Base-by-base conservation (phyloP, 2,113 vertebrate species). In the Kryptolebias marmoratus region DNA sequence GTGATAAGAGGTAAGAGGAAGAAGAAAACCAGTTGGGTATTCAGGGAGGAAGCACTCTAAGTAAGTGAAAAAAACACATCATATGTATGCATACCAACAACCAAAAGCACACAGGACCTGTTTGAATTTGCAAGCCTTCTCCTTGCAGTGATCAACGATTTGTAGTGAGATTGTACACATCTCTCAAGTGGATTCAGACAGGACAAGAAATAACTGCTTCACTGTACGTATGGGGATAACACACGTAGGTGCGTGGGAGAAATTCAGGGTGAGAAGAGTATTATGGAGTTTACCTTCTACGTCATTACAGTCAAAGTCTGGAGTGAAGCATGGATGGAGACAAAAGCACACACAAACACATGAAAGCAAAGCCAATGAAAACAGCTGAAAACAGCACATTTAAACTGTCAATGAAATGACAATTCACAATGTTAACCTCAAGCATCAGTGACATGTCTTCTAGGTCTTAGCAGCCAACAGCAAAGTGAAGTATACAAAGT, bases 251-350 rank as follows among this genome's bases (percentile, higher is more conserved):
- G 75, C 14, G 68, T 18, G 52, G 82, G 71, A 85, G 65, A 80
- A 69, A 73, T 63, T 81, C 77, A 79, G n/a, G 74, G 80, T 75
- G 80, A 86, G 70, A 84, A 85, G 74, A 89, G 89, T 71, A 77
- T 78, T 61, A 74, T 84, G 83, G 65, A 82, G 79, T 92, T 93
- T 94, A 94, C 93, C 93, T 94, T 92, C 93, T 87, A 91, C 58
- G 79, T 92, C 93, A 92, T 90, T 92, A 93, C 81, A 90, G 86
- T 92, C 91, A 93, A 82, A 88, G 87, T 92, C 92, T 94, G 81
- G 90, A 89, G 90, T 93, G 90, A 90, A 78, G 93, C 92, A 90
- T 92, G 91, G 83, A 93, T 93, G 91, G 91, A 91, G 87, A 91
- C 89, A 92, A 90, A 88, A 92, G 80, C 85, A 90, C 79, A 89